A percentile compares a stretch with the other conserved stretches of the same genome.
Evolutionary conservation across 1,140 invertebrate genomes (phyloP).

Genomic region (Chironomus tepperi): DNA sequence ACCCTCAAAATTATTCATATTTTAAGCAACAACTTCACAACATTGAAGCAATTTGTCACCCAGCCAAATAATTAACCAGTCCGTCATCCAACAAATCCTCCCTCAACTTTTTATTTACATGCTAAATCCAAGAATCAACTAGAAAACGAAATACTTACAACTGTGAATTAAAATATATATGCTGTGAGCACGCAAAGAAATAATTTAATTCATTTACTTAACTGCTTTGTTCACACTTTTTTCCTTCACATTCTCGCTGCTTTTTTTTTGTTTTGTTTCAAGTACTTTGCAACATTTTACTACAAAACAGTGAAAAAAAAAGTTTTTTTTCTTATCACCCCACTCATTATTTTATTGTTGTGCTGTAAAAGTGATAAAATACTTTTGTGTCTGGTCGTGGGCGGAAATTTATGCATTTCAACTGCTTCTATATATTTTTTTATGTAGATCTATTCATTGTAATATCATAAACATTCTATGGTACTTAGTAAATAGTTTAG

Average conservation of each 20-base stretch:
- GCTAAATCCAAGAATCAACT: not conserved
- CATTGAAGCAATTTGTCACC: no score
- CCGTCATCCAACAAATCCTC: no score
- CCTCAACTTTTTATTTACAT: no score
- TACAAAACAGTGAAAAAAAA: not conserved
- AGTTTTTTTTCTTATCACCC: not conserved
- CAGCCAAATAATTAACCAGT: no score
- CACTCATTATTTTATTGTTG: not conserved
- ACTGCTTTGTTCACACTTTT: conserved; percentile 12
- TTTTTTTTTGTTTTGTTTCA: no score
- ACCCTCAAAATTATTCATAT: no score
- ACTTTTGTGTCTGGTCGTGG: not conserved
- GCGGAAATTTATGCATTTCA: conserved; percentile 7
- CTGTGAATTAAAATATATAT: not conserved
- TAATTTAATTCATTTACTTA: conserved; percentile 22
- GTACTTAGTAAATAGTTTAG: not conserved
- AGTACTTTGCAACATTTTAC: not conserved
- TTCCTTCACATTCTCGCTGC: not conserved
- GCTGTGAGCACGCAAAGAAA: conserved; percentile 16
- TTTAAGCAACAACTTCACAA: no score
- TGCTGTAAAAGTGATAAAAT: not conserved
- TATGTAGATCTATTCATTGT: not conserved
- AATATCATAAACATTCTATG: not conserved
- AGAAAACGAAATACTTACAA: not conserved
- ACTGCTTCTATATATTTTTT: not conserved